phyloP scores from a whole-genome alignment of 2,113 vertebrate genomes.

The Bos indicus region DNA sequence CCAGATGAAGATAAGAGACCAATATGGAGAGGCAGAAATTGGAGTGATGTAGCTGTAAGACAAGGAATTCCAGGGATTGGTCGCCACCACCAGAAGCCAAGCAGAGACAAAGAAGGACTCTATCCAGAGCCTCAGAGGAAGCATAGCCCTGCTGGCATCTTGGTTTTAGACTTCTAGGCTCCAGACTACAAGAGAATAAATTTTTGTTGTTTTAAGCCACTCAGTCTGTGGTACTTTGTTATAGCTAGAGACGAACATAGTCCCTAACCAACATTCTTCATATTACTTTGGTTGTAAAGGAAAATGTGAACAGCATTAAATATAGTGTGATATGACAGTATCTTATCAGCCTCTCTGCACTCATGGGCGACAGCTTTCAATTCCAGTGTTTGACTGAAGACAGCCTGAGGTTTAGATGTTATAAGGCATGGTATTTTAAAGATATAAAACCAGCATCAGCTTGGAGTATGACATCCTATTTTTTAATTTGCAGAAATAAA shows the following conservation, averaged over 20 bases:
- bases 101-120: neutral
- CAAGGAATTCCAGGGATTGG: neutral
- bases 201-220: neutral
- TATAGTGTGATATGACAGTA: neutral
- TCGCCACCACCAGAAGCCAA: neutral
- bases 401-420: neutral
- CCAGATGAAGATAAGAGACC: neutral
- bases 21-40: neutral
- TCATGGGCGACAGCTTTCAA: neutral
- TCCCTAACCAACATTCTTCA: neutral
- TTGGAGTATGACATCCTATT: neutral
- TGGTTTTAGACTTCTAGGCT: neutral
- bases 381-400: neutral
- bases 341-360: neutral
- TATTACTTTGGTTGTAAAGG: neutral
- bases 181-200: neutral
- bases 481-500: conserved; percentile 33
- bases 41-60: neutral
- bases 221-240: neutral
- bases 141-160: neutral
- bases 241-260: neutral
- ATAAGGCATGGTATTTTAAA: neutral
- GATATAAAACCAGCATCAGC: neutral
- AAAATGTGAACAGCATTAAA: neutral
- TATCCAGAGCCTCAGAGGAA: neutral